phyloP scores from a whole-genome alignment of 2,797 vertebrate species.

The Neoniphon sammara region DNA sequence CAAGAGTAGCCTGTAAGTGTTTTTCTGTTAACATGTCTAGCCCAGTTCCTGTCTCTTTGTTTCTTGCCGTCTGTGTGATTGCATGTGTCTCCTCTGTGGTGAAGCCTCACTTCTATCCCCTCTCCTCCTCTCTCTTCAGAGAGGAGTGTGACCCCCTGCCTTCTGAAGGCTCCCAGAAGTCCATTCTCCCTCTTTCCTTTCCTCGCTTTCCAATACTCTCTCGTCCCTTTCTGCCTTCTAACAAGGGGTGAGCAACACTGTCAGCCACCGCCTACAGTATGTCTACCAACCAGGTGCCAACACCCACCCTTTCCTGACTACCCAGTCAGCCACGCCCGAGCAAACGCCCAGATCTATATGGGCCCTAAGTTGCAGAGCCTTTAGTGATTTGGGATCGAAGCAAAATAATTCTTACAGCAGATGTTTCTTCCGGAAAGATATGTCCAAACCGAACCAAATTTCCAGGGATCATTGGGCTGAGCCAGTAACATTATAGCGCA shows the following conservation, averaged over 20 bases:
- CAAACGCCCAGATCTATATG: constrained; percentile 28
- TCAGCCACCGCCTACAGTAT: constrained; percentile 63
- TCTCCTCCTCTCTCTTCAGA: constrained; percentile 85
- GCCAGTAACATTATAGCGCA: neutral
- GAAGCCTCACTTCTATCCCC: constrained; percentile 69
- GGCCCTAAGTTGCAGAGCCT: neutral
- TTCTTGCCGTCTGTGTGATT: constrained; percentile 47
- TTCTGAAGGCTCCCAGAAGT: constrained; percentile 91
- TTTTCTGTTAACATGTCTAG: constrained; percentile 50
- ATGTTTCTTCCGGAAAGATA: constrained; percentile 1
- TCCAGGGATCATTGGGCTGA: neutral
- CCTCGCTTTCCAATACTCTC: constrained; percentile 93
- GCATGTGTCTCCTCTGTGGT: constrained; percentile 50
- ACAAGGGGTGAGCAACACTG: constrained; percentile 89
- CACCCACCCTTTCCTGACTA: constrained; percentile 12
- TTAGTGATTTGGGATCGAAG: neutral
- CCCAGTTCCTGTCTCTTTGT: constrained; percentile 65
- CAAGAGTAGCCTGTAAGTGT: constrained; percentile 95
- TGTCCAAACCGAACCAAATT: neutral
- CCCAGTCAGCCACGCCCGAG: constrained; percentile 74
- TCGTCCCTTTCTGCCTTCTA: constrained; percentile 89
- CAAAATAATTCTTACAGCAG: neutral
- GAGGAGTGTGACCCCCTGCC: constrained; percentile 87
- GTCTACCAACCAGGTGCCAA: constrained; percentile 46
- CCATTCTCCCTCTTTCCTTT: constrained; percentile 91